Evolutionary conservation across 1,140 invertebrate species (phyloP), one percentile per base, ranked within the genome.

Genomic region (Saccostrea cuccullata): DNA sequence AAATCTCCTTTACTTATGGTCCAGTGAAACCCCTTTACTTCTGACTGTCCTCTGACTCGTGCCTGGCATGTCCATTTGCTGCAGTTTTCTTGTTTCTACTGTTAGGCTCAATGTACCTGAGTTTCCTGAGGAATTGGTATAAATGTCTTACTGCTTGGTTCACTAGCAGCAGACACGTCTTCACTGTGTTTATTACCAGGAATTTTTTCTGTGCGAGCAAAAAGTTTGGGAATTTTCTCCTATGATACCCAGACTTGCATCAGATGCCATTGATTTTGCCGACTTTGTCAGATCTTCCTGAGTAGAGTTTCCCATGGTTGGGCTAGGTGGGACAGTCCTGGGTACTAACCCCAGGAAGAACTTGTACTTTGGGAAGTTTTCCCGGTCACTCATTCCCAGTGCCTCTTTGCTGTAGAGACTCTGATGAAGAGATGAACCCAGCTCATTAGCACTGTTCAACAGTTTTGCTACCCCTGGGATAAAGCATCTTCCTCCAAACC

Each of bases 1-100:
- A 86, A 23, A 91, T 82, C 40, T 86, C 85, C 36, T 89, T 82
- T 4, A 90, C 89, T 67, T 60, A 23, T 84, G 64, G 58, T 86
- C 85, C 17, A 91, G 87, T 11, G 89, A 90, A 67, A n/a, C n/a
- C n/a, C 88, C 89, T 73, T 55, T 64, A 90, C 55, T 86, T 85
- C 30, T 88, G 85, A 30, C 87, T 88, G 55, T 87, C 85, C 26
- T 87, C 85, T 0, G 89, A 90, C 11, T 40, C 85, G n/a, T 70
- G 86, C 26, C 89, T 77, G 8, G 83, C 17, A 55, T 67, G 82
- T 13, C 36, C 77, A 6, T 86, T 64, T 40, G 20, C 20, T 83
- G 26, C 36, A 87, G 6, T 56, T 30, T 87, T 73, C 47, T n/a
- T 64, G 15, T 85, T 58, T 60, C 55, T 58, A 26, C 55, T 85